Base-by-base conservation (phyloP, 2,888 invertebrate species). In the Aquatica leii region DNA sequence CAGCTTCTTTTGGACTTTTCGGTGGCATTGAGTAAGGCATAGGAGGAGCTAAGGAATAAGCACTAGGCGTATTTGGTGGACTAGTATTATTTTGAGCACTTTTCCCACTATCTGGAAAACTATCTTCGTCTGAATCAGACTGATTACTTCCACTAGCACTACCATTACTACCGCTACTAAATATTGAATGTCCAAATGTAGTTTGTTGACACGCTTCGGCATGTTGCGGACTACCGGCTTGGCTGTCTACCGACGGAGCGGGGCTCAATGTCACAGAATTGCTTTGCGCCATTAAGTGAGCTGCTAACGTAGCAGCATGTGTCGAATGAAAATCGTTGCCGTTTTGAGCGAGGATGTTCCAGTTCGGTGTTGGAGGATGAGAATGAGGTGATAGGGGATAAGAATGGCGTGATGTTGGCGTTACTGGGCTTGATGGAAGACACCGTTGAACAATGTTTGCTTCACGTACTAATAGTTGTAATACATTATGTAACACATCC, bases 261-360 rank as follows among this genome's bases (percentile, higher is more conserved):
- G 95, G 95, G 79, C 94, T 94, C 72, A 95, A 84, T 21, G 95
- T 95, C 37, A 95, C 95, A 55, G 95, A 95, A 81, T 94, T 94
- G 72, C 86, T 85, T 74, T 92, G 91, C 20, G 84, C 84, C 82
- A 92, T 91, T 69, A 92, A 87, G 73, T 92, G 91, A 57, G 88
- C 88, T 57, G 88, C 88, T 68, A 89, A 81, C 70, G 86, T 86
- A 66, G 89, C 89, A 48, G 85, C 86, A 69, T 85, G 85, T 15
- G 80, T 74, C 2, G 75, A 72, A 56, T 81, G 81, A 64, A 80
- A 76, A 31, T 74, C 72, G 62, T 70, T 69, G 9, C 81, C 81
- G 65, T 78, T 82, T 64, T 84, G 84, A 11, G 82, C 76, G n/a
- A 80, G 67, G 9, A 81, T 72, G 54, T 74, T 80, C 92, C 92